Percentiles rank a stretch among this genome's conserved stretches.
phyloP scores from a whole-genome alignment of 2,113 vertebrate genomes.

The Peromyscus leucopus region DNA sequence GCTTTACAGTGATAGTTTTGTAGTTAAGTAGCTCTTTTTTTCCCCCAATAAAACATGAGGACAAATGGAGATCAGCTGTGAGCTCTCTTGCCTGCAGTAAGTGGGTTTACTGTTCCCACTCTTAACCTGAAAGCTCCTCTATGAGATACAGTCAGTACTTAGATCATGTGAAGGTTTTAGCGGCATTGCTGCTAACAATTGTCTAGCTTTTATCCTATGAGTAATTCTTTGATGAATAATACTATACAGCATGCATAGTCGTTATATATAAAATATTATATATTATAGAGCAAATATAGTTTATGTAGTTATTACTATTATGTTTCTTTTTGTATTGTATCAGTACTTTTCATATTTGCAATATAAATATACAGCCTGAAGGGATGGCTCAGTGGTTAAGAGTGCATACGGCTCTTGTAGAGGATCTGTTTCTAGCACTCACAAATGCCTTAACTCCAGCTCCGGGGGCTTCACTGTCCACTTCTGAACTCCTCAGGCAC shows the following conservation, averaged over 20 bases:
- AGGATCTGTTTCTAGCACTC: background rate
- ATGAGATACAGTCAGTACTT: background rate
- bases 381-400: background rate
- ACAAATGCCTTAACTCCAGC: background rate
- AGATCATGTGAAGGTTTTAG: background rate
- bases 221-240: constrained; percentile 46
- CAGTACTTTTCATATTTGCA: background rate
- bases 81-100: background rate
- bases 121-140: background rate
- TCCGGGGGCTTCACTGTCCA: background rate
- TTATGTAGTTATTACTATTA: background rate
- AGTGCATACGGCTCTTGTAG: background rate
- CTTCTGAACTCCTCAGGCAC: background rate
- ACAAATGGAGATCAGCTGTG: background rate
- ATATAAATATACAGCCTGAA: background rate
- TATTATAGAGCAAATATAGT: background rate
- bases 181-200: background rate
- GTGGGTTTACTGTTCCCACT: background rate
- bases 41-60: background rate
- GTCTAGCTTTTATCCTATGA: background rate
- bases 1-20: background rate
- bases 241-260: background rate
- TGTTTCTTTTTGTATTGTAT: background rate
- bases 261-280: background rate
- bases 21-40: background rate